These are phyloP conservation scores for Poecile atricapillus DNA, from an alignment of 2,113 vertebrate species.

Conservation along the genomic window DNA sequence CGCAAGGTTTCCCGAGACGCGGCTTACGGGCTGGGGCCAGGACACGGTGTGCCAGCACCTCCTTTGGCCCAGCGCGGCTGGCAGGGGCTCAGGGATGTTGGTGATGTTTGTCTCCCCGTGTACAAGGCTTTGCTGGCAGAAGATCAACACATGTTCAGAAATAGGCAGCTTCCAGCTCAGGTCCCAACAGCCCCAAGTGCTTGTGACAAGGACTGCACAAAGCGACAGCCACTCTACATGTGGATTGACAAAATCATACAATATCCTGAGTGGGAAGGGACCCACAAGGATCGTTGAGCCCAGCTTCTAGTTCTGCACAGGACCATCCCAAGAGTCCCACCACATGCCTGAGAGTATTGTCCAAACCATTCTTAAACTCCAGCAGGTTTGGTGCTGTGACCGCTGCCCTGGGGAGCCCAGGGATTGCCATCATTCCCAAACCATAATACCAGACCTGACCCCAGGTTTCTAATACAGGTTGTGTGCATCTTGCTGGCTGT, in stretches of 20 bases:
- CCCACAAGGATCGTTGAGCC: not conserved
- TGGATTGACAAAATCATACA: not conserved
- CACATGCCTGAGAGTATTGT: not conserved
- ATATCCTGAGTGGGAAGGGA: not conserved
- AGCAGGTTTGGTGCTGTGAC: not conserved
- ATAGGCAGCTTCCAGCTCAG: not conserved
- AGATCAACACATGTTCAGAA: not conserved
- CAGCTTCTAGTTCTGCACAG: not conserved
- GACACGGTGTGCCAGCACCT: not conserved
- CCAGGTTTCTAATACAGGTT: rapidly evolving
- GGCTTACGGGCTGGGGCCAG: not conserved
- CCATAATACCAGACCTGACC: no score
- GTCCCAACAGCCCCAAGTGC: not conserved
- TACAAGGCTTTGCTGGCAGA: not conserved
- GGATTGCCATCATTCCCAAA: not conserved
- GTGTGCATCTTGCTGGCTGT: not conserved
- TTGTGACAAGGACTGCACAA: not conserved
- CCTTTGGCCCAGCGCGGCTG: not conserved
- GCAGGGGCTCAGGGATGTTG: not conserved
- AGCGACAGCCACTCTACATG: rapidly evolving
- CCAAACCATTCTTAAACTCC: not conserved
- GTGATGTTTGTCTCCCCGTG: not conserved
- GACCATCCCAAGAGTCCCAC: not conserved
- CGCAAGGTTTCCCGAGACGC: rapidly evolving
- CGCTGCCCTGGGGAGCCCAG: not conserved